Base-by-base conservation (phyloP, 2,888 invertebrate genomes). In the Psylliodes chrysocephalus region DNA sequence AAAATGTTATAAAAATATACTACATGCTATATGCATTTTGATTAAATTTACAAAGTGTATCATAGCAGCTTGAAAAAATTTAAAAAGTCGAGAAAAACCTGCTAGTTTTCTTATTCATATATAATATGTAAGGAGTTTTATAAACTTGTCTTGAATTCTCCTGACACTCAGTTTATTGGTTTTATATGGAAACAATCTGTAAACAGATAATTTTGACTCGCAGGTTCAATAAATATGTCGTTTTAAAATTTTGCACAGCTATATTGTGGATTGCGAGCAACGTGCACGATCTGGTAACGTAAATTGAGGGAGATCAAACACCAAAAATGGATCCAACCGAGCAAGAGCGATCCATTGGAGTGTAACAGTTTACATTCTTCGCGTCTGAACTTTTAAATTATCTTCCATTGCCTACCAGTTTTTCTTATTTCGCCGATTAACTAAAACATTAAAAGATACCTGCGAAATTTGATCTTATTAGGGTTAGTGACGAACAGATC, bases 361-460 rank as follows among this genome's bases (percentile, higher is more conserved):
- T 67, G 63, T 60, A 67, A 67, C 66, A 60, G 61, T 53, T 67
- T 60, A 44, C 63, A 67, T 67, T 67, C 63, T 57, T 67, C 54
- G 56, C 55, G 61, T 46, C 60, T 61, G 61, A 64, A 63, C 66
- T 67, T 66, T n/a, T 64, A 52, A 66, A 64, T 66, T 66, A 64
- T 66, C 66, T 66, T 40, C 55, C 60, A 60, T 64, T 63, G 63
- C 57, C 66, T 67, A 14, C 52, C 8, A 44, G 46, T 51, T 60
- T 65, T 61, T 61, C 65, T 65, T 64, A 60, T 59, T 64, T 60
- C 33, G 57, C 3, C 57, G 56, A 64, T 64, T 64, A 61, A 61
- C 55, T 54, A 64, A 61, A 64, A 60, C 47, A 46, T 49, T 18
- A 49, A 62, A 44, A 47, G 51, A 51, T 46, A 63, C 42, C 38